Evolutionary conservation across 2,797 vertebrate genomes (phyloP), one percentile per base, ranked within the genome.

Genomic region (Peromyscus attwateri): DNA sequence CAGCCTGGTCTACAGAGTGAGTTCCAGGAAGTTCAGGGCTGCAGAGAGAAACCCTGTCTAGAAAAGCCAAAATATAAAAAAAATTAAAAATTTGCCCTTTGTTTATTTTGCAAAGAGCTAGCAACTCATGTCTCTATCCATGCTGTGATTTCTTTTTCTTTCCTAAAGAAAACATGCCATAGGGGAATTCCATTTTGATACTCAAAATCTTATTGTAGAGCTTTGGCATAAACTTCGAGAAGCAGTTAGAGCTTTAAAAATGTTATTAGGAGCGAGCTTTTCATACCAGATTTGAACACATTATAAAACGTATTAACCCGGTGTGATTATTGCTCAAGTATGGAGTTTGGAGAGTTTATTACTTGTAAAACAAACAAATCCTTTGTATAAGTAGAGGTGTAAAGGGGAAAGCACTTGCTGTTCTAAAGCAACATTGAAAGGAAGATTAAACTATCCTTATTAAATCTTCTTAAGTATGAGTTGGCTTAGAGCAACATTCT

Each of bases 401-500:
- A 85, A 97, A 94, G 37, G 62, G 31, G 79, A 91, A 95, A 93
- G 83, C 73, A 91, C 88, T 92, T 93, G 89, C 71, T 94, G 92
- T 97, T 97, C 95, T 92, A 97, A 95, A 96, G 91, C 71, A 95
- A 95, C 93, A 94, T 70, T 13, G 29, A 94, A 96, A 93, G 85
- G 40, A 93, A 97, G 89, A 96, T 95, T 97, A 97, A 96, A 79
- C 92, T 57, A 79, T 68, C 71, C 83, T 96, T 92, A 96, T 96
- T 97, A 97, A 97, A 92, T 21, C 77, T 97, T 94, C 95, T 95
- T 93, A 98, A 96, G 92, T 88, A 90, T 89, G 79, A 46, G 52
- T 93, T 96, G 95, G 71, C 94, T 96, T 85, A 92, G 80, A 94
- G 93, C 19, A 95, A 81, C 94, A 95, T 96, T 94, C 87, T 75